Conservation (phyloP, 2,888 invertebrate species). For the Allygus modestus region DNA sequence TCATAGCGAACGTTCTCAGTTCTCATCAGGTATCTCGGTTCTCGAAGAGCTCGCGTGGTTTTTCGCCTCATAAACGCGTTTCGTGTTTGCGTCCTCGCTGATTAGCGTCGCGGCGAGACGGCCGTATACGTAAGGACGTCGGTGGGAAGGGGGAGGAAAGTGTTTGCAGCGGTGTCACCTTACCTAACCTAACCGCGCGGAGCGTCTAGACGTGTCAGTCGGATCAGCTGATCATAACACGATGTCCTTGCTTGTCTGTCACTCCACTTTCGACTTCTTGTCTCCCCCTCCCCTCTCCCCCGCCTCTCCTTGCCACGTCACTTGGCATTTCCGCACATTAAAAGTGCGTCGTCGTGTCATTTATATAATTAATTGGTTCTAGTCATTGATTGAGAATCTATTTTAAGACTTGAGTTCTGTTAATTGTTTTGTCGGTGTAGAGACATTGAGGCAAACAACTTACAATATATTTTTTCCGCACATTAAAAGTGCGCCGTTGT, state of each 20-base stretch:
- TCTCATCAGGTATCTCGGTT: too few relatives aligned
- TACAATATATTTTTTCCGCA: too few relatives aligned
- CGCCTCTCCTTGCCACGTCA: neutral
- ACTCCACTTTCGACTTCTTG: neutral
- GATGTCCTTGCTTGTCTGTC: constrained; percentile 4
- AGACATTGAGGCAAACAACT: too few relatives aligned
- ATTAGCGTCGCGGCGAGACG: neutral
- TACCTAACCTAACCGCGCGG: neutral
- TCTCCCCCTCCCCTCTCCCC: neutral
- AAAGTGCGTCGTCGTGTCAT: neutral
- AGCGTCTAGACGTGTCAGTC: neutral
- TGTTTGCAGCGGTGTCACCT: neutral
- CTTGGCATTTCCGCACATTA: neutral
- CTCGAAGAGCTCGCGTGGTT: too few relatives aligned
- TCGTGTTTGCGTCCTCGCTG: neutral
- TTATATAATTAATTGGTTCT: neutral
- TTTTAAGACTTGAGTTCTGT: neutral
- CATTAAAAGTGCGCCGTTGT: neutral
- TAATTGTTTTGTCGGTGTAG: too few relatives aligned
- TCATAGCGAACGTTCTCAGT: too few relatives aligned
- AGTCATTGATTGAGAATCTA: neutral
- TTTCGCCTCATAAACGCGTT: neutral
- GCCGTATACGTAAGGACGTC: neutral
- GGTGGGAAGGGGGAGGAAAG: neutral
- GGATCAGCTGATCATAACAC: constrained; percentile 16